phyloP scores from a whole-genome alignment of 2,113 vertebrate species.

The Tragulus kanchil region DNA sequence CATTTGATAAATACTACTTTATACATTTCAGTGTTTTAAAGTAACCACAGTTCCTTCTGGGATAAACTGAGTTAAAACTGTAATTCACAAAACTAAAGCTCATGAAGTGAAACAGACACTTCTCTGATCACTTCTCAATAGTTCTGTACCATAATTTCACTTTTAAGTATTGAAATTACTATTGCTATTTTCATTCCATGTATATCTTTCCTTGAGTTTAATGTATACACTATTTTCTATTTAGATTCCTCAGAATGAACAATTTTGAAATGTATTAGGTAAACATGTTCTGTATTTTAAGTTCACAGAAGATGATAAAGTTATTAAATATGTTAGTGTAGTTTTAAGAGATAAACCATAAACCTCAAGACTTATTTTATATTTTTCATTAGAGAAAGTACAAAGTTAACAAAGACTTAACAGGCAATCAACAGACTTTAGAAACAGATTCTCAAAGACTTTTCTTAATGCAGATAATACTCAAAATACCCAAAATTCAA shows the following conservation, averaged over 20 bases:
- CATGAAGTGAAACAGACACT: not conserved
- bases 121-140: conserved; percentile 7
- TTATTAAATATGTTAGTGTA: conserved; percentile 19
- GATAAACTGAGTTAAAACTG: conserved; percentile 31
- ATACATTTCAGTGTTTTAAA: conserved; percentile 22
- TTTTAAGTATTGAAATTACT: conserved; percentile 48
- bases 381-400: conserved; percentile 21
- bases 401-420: not conserved
- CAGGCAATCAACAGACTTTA: conserved; percentile 47
- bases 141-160: not conserved
- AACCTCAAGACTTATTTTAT: conserved; percentile 25
- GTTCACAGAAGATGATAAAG: not conserved
- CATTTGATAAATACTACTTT: not conserved
- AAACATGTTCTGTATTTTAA: conserved; percentile 13
- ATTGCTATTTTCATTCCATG: not conserved
- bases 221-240: conserved; percentile 18
- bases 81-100: conserved; percentile 36
- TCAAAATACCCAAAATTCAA: conserved; percentile 74
- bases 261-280: conserved; percentile 43
- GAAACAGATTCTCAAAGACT: conserved; percentile 75
- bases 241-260: conserved; percentile 48
- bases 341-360: conserved; percentile 41
- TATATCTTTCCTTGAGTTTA: conserved; percentile 24
- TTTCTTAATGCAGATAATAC: conserved; percentile 74
- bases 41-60: not conserved